Percentiles rank a stretch among this genome's conserved stretches.
Conservation (phyloP, 2,113 vertebrate species). For the Tricholaema leucomelas region DNA sequence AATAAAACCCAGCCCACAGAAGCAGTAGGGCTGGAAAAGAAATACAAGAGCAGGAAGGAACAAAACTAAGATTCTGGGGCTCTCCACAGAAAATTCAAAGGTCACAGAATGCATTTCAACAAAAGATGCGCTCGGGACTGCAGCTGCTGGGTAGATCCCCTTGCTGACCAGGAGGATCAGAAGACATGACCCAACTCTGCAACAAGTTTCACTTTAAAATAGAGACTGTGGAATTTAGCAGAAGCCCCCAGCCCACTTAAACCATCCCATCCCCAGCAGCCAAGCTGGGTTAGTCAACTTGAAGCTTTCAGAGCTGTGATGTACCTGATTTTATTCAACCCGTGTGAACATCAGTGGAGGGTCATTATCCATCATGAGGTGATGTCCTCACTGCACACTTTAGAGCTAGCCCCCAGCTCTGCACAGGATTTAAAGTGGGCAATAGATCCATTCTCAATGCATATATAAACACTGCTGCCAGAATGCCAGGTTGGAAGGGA, state of each 20-base stretch:
- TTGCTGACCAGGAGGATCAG: not conserved
- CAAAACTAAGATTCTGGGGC: not conserved
- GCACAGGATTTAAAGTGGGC: not conserved
- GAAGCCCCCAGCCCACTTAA: not conserved
- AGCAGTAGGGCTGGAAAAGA: slow-evolving; percentile 9
- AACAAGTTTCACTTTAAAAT: not conserved
- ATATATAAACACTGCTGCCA: not conserved
- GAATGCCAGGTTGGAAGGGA: no score
- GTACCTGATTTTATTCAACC: not conserved
- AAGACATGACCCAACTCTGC: not conserved
- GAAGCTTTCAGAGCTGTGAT: not conserved
- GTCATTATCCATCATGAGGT: not conserved
- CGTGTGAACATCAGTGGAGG: not conserved
- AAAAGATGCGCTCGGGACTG: not conserved
- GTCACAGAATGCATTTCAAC: not conserved
- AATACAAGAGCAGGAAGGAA: not conserved
- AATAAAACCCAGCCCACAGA: slow-evolving; percentile 29
- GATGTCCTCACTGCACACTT: not conserved
- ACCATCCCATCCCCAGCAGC: not conserved
- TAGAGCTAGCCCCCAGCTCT: not conserved
- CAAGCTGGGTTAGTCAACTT: not conserved
- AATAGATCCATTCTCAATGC: not conserved
- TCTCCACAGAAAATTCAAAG: not conserved
- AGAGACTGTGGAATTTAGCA: not conserved
- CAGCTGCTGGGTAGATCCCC: not conserved